Conservation (phyloP, 2,797 vertebrate genomes). For the Amniataba percoides region DNA sequence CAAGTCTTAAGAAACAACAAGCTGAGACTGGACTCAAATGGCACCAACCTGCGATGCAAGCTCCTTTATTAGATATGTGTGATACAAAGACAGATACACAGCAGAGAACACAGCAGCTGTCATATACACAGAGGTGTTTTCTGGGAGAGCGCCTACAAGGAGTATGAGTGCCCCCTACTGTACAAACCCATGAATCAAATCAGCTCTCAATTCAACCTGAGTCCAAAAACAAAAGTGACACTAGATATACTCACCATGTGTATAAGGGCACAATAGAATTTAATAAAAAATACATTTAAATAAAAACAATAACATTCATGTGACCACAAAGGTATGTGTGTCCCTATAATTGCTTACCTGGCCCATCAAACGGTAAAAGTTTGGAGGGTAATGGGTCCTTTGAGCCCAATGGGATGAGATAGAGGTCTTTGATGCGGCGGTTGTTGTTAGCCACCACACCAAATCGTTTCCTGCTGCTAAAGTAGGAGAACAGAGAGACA, state of each 20-base stretch:
- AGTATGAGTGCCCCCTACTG: slow-evolving; percentile 68
- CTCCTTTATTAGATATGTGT: slow-evolving; percentile 80
- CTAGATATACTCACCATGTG: slow-evolving; percentile 59
- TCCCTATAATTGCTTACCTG: slow-evolving; percentile 91
- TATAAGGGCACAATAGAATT: neutral
- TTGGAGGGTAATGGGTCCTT: slow-evolving; percentile 97
- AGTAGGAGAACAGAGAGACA: slow-evolving; percentile 98
- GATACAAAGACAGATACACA: slow-evolving; percentile 77
- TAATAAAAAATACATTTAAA: slow-evolving; percentile 6
- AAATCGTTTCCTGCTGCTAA: slow-evolving; percentile 97
- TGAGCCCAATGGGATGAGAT: slow-evolving; percentile 96
- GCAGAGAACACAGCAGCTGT: slow-evolving; percentile 44
- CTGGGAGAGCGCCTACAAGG: slow-evolving; percentile 34
- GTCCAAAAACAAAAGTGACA: neutral
- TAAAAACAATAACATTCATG: slow-evolving; percentile 4
- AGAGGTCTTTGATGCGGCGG: slow-evolving; percentile 98
- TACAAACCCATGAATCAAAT: slow-evolving; percentile 63
- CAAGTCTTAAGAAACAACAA: slow-evolving; percentile 72
- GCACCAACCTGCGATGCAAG: slow-evolving; percentile 78
- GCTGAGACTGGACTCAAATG: slow-evolving; percentile 76
- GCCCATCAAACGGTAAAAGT: slow-evolving; percentile 98
- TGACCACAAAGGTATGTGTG: slow-evolving; percentile 6
- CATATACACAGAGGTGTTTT: slow-evolving; percentile 49
- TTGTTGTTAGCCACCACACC: slow-evolving; percentile 98
- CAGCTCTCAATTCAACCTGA: slow-evolving; percentile 70